Conservation (phyloP, 2,113 vertebrate genomes). For the Entelurus aequoreus region DNA sequence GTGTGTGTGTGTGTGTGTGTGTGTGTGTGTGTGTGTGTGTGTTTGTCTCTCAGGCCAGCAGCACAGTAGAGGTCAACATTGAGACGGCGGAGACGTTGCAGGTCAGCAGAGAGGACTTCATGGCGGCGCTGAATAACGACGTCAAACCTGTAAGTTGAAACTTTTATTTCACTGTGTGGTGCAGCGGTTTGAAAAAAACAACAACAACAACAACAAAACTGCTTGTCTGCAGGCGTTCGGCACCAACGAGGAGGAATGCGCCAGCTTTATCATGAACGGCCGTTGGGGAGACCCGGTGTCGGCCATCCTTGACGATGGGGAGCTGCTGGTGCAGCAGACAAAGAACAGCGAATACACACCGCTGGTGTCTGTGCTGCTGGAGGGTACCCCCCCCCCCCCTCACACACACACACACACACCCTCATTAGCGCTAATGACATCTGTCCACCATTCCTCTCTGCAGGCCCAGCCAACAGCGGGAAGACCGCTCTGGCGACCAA, state of each 20-base stretch:
- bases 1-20: not conserved
- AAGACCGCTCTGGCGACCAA: constrained; percentile 94
- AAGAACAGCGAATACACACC: constrained; percentile 98
- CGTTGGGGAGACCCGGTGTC: constrained; percentile 96
- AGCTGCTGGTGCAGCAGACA: constrained; percentile 92
- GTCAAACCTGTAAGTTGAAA: constrained; percentile 86
- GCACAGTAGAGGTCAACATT: constrained; percentile 96
- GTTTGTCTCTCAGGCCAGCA: constrained; percentile 78
- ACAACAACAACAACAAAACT: not conserved
- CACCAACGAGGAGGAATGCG: constrained; percentile 96
- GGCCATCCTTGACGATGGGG: constrained; percentile 87
- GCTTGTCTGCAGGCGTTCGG: constrained; percentile 82
- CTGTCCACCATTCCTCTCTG: no score
- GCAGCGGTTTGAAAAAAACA: no score
- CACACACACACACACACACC: no score
- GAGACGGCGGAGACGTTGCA: constrained; percentile 93
- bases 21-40: not conserved
- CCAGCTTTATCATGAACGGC: constrained; percentile 97
- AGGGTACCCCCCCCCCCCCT: constrained; percentile 72
- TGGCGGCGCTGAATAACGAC: constrained; percentile 92
- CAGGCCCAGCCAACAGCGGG: constrained; percentile 93
- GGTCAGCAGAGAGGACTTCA: constrained; percentile 87
- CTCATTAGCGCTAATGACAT: no score
- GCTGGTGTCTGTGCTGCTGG: constrained; percentile 88
- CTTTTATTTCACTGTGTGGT: no score